These are phyloP conservation scores for Pandemis cinnamomeana DNA, from an alignment of 2,888 invertebrate species.

Conservation along the genomic window DNA sequence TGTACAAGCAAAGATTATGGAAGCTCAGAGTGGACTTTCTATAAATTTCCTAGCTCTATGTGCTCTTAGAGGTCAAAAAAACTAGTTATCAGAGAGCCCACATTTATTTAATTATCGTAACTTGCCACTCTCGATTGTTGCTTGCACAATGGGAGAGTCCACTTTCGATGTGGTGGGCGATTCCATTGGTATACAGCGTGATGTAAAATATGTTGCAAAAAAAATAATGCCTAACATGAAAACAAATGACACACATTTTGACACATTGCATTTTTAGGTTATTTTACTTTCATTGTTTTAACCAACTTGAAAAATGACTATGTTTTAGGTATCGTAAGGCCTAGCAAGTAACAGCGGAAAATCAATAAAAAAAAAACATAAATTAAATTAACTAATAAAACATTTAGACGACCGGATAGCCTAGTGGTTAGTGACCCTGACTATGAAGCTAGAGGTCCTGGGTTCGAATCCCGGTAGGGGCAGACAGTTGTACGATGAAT, in stretches of 20 bases:
- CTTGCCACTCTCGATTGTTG: slow-evolving; percentile 75
- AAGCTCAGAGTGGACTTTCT: slow-evolving; percentile 42
- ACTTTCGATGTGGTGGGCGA: slow-evolving; percentile 64
- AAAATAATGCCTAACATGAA: too few relatives aligned
- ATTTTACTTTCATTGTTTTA: too few relatives aligned
- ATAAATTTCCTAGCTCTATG: slow-evolving; percentile 49
- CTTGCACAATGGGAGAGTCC: slow-evolving; percentile 73
- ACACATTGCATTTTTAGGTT: too few relatives aligned
- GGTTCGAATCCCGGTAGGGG: too few relatives aligned
- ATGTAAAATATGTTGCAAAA: neutral
- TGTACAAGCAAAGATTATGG: too few relatives aligned
- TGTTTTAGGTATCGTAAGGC: too few relatives aligned
- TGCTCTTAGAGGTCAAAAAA: slow-evolving; percentile 53
- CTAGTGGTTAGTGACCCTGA: too few relatives aligned
- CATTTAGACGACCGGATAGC: too few relatives aligned
- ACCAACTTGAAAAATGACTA: too few relatives aligned
- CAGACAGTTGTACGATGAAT: too few relatives aligned
- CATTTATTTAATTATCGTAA: slow-evolving; percentile 45
- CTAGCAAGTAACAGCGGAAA: neutral
- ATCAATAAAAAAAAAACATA: slow-evolving; percentile 1
- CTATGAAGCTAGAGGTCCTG: too few relatives aligned
- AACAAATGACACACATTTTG: too few relatives aligned
- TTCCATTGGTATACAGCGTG: slow-evolving; percentile 47
- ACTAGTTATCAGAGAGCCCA: slow-evolving; percentile 70
- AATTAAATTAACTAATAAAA: slow-evolving; percentile 5